A percentile compares a stretch with the other conserved stretches of the same genome.
These are phyloP conservation scores for Cheumatopsyche charites DNA, from an alignment of 1,140 invertebrate species.

Conservation along the genomic window DNA sequence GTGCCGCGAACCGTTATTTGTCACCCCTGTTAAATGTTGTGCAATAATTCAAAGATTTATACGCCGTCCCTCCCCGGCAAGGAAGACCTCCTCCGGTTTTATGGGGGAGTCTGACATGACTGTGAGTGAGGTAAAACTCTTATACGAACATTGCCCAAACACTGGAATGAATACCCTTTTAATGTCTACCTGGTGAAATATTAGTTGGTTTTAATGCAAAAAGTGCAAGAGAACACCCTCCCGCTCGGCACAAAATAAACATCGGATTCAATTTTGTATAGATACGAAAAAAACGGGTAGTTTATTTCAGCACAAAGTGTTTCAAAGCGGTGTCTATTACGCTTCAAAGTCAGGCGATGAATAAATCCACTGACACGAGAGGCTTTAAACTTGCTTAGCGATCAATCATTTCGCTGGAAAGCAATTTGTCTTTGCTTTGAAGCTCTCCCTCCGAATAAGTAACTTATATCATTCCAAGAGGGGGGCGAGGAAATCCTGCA, in stretches of 20 bases:
- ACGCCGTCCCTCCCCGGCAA: conserved; percentile 29
- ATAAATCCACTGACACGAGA: conserved; percentile 36
- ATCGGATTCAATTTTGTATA: too few relatives aligned
- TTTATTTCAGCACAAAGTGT: conserved; percentile 16
- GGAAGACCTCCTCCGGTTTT: conserved; percentile 47
- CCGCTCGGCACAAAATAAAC: too few relatives aligned
- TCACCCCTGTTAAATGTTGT: conserved; percentile 49
- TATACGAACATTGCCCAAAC: conserved; percentile 28
- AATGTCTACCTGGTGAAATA: conserved; percentile 31
- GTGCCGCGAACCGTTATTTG: conserved; percentile 47
- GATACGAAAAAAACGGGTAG: too few relatives aligned
- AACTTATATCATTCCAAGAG: conserved; percentile 20
- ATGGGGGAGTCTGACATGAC: conserved; percentile 33
- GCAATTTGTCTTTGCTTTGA: conserved; percentile 48
- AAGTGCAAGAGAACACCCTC: neutral
- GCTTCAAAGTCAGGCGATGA: conserved; percentile 28
- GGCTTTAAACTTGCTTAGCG: conserved; percentile 43
- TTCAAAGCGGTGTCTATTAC: conserved; percentile 26
- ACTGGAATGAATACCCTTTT: conserved; percentile 39
- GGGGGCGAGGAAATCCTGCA: conserved; percentile 14
- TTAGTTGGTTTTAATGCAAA: neutral
- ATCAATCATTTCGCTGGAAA: conserved; percentile 48
- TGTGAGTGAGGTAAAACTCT: conserved; percentile 23
- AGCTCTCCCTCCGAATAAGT: conserved; percentile 24
- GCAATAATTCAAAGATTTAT: conserved; percentile 50